phyloP scores from a whole-genome alignment of 2,797 vertebrate genomes.

The Phoebastria nigripes region DNA sequence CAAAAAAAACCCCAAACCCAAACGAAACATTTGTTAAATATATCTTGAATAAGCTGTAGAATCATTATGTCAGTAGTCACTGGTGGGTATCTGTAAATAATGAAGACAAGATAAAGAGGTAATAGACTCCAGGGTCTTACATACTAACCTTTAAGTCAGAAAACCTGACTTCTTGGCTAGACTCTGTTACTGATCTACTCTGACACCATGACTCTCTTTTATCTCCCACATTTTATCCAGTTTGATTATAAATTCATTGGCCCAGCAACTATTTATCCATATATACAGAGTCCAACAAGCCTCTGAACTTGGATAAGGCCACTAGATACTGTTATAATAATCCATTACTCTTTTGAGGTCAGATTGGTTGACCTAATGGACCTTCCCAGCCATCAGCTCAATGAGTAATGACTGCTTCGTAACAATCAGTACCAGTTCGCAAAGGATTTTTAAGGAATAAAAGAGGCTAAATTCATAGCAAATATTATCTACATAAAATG shows the following conservation, averaged over 20 bases:
- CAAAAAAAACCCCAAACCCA: accelerated
- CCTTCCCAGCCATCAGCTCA: background rate
- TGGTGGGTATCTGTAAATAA: background rate
- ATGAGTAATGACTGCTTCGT: background rate
- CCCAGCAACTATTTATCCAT: background rate
- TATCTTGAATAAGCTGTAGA: background rate
- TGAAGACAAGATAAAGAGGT: background rate
- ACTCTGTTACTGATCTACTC: background rate
- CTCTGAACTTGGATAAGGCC: background rate
- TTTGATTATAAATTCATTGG: background rate
- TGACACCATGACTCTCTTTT: background rate
- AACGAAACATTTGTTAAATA: background rate
- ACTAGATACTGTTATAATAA: background rate
- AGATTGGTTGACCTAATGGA: background rate
- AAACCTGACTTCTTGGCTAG: background rate
- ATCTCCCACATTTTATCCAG: background rate
- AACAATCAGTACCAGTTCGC: background rate
- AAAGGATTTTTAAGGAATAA: background rate
- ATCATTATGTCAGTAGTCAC: background rate
- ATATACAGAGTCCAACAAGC: accelerated
- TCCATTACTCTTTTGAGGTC: background rate
- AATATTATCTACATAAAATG: background rate
- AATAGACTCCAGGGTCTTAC: background rate
- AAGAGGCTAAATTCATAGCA: background rate
- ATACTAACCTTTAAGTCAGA: background rate